Percentiles rank a stretch among this genome's conserved stretches.
These are phyloP conservation scores for Cancer borealis DNA, from an alignment of 2,888 invertebrate genomes.

Conservation along the genomic window DNA sequence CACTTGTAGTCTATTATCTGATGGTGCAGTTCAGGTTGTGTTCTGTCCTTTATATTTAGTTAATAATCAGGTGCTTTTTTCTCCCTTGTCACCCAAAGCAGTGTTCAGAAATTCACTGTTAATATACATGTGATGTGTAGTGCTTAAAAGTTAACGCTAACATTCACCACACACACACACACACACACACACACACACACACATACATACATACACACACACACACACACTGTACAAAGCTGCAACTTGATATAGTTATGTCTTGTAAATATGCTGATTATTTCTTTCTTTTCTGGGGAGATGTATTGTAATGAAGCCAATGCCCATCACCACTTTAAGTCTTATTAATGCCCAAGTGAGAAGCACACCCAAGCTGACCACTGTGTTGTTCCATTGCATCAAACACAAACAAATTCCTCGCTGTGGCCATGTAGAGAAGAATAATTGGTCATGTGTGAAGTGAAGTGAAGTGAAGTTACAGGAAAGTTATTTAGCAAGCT, in stretches of 20 bases:
- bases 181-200: conserved; percentile 18
- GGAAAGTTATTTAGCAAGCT: conserved; percentile 21
- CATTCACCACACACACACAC: conserved; percentile 38
- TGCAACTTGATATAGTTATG: conserved; percentile 52
- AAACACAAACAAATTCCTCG: background rate
- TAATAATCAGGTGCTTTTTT: background rate
- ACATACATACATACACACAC: background rate
- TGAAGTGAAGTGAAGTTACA: background rate
- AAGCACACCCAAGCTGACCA: background rate
- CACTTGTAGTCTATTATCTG: background rate
- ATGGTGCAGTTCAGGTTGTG: background rate
- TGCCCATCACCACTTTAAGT: conserved; percentile 18
- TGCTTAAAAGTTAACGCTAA: conserved; percentile 15
- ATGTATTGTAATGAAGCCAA: background rate
- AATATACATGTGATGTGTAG: background rate
- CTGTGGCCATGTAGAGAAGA: background rate
- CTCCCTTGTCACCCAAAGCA: background rate
- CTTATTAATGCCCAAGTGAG: conserved; percentile 17
- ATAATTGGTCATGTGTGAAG: background rate
- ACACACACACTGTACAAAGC: conserved; percentile 50
- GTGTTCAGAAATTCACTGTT: background rate
- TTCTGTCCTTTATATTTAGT: background rate
- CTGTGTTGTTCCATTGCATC: background rate
- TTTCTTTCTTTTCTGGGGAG: background rate
- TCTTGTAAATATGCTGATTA: background rate